These are phyloP conservation scores for Siderastrea radians DNA, from an alignment of 92 coral and sea anemone genomes.

Conservation along the genomic window DNA sequence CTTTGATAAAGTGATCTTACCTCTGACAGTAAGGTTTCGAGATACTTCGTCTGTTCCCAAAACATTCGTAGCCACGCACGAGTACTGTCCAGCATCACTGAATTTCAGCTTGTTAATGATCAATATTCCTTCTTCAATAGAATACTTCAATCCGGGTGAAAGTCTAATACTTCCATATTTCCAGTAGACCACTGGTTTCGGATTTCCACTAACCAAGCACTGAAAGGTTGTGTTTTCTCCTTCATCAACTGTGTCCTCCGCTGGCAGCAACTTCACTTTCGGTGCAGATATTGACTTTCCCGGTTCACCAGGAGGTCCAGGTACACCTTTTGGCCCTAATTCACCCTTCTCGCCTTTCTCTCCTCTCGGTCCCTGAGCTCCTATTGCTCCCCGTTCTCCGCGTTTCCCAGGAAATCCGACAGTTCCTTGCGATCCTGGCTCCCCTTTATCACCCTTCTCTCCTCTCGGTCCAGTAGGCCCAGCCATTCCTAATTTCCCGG, in stretches of 20 bases:
- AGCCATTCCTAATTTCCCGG: conserved; percentile 6
- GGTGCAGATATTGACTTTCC: conserved; percentile 6
- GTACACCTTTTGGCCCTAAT: conserved; percentile 6
- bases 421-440: not conserved
- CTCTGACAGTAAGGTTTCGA: conserved; percentile 14
- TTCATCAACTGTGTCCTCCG: not conserved
- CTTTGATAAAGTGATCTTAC: not conserved
- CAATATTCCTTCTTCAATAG: not conserved
- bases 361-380: conserved; percentile 25
- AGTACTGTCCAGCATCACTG: conserved; percentile 22
- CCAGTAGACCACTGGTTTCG: conserved; percentile 8
- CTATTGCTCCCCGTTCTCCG: conserved; percentile 5
- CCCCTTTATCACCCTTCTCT: not conserved
- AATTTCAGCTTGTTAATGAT: not conserved
- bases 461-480: conserved; percentile 25
- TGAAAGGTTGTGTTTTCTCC: conserved; percentile 12
- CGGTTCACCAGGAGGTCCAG: conserved; percentile 23
- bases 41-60: conserved; percentile 12
- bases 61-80: conserved; percentile 8
- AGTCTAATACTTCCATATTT: conserved; percentile 7
- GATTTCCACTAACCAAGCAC: conserved; percentile 30
- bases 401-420: conserved; percentile 8
- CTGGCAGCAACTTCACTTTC: not conserved
- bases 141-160: conserved; percentile 1
- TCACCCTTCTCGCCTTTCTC: conserved; percentile 5